phyloP scores from a whole-genome alignment of 2,888 invertebrate species.

The Ctenicera cuprea region DNA sequence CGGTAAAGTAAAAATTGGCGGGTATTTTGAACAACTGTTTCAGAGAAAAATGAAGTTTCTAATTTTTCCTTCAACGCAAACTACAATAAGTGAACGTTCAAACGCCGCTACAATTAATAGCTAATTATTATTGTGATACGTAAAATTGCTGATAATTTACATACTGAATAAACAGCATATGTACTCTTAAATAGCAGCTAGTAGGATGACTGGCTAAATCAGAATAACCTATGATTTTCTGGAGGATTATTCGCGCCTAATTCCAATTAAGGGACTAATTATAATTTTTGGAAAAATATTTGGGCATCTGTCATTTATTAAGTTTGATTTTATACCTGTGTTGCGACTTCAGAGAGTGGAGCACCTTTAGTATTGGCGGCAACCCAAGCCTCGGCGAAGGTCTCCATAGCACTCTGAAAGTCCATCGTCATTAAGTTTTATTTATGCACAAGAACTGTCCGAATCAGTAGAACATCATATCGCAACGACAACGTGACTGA shows the following conservation, averaged over 20 bases:
- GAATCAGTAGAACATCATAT: conserved; percentile 35
- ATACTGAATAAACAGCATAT: conserved; percentile 30
- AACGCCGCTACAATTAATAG: conserved; percentile 32
- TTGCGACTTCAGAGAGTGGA: conserved; percentile 75
- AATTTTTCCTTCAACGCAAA: neutral
- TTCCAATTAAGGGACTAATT: neutral
- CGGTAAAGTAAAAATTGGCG: neutral
- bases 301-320: neutral
- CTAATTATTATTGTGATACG: conserved; percentile 32
- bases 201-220: conserved; percentile 5
- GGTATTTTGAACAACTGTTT: neutral
- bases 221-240: neutral
- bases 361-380: conserved; percentile 89
- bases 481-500: conserved; percentile 67
- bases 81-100: conserved; percentile 11
- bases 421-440: conserved; percentile 80
- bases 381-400: conserved; percentile 98
- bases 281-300: neutral
- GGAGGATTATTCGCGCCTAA: neutral
- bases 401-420: conserved; percentile 99
- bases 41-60: neutral
- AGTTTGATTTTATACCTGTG: conserved; percentile 76
- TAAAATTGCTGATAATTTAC: conserved; percentile 24
- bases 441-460: conserved; percentile 44
- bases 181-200: conserved; percentile 4